Conservation (phyloP, 1,140 invertebrate species). For the Drosophila nikananu region DNA sequence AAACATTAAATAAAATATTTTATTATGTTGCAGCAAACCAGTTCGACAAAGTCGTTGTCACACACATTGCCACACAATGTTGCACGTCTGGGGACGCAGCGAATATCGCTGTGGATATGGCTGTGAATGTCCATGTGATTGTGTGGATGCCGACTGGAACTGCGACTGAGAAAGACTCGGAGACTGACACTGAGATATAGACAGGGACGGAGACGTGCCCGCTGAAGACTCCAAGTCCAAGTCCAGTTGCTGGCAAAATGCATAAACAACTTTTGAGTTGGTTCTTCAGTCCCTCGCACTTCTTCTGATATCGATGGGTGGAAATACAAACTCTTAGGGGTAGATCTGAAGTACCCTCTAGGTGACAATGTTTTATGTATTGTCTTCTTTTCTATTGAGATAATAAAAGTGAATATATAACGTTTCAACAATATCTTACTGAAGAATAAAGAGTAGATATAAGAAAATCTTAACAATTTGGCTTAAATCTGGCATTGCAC, state of each 20-base stretch:
- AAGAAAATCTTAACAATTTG: neutral
- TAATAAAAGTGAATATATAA: neutral
- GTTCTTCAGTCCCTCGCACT: slow-evolving; percentile 30
- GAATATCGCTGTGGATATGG: slow-evolving; percentile 17
- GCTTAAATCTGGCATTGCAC: neutral
- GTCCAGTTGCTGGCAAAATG: slow-evolving; percentile 61
- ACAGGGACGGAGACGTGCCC: slow-evolving; percentile 22
- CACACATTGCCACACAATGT: slow-evolving; percentile 73
- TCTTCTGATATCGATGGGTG: slow-evolving; percentile 9
- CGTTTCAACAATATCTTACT: too few relatives aligned
- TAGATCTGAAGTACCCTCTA: neutral
- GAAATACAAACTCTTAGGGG: slow-evolving; percentile 6
- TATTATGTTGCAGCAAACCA: slow-evolving; percentile 79
- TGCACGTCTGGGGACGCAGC: slow-evolving; percentile 47
- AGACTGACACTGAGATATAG: slow-evolving; percentile 31
- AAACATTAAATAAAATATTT: slow-evolving; percentile 85
- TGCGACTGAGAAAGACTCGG: slow-evolving; percentile 19
- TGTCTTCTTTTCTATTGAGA: neutral
- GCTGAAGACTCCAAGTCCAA: slow-evolving; percentile 46
- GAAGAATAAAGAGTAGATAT: neutral
- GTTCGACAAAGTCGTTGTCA: slow-evolving; percentile 55
- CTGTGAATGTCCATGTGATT: slow-evolving; percentile 12
- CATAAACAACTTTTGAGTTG: slow-evolving; percentile 73
- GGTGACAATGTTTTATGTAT: neutral
- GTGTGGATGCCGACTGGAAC: slow-evolving; percentile 18